Evolutionary conservation across 2,113 vertebrate species (phyloP), one percentile per base, ranked within the genome.

Genomic region (human (Homo sapiens)): DNA sequence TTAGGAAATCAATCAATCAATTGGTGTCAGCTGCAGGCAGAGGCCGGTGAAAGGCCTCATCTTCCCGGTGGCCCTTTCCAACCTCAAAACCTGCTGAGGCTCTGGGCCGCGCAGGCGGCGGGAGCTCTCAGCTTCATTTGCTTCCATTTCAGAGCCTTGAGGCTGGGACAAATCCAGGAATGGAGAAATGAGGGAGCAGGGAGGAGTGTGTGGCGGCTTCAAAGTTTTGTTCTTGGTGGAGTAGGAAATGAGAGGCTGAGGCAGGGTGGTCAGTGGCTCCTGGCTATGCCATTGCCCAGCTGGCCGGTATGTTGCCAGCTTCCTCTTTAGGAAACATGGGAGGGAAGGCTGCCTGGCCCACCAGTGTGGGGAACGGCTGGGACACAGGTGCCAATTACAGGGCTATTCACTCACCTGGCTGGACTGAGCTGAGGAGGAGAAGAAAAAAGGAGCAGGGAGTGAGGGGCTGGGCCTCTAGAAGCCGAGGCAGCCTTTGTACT

Each of bases 1-100:
- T 98, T 98, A 97, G 96, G 96, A 97, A 96, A 98, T 93, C 97
- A 98, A 98, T 97, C 97, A 96, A 97, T 97, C 97, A 96, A 93
- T 97, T 66, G 95, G 96, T 98, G 95, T 97, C 97, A 96, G 86
- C 97, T 98, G 96, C 70, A 97, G 92, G 92, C 93, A 95, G 88
- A 94, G 94, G 78, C 95, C 91, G 76, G 75, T 23, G 88, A 97
- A 97, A 96, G 90, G 92, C 64, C 85, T 4, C 0, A 2, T 93
- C 30, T 89, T 79, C 83, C 89, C 6, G 0, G 23, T 18, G 27
- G 4, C 75, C 83, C 59, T 97, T 90, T 73, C 95, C 90, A 85
- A 64, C 81, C 66, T 97, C 72, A 57, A 90, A 94, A 61, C 92
- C 90, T 59, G 90, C 86, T 73, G 75, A 66, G 40, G 64, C 75